Evolutionary conservation across 2,888 invertebrate species (phyloP).

Genomic region (Archips xylosteana): DNA sequence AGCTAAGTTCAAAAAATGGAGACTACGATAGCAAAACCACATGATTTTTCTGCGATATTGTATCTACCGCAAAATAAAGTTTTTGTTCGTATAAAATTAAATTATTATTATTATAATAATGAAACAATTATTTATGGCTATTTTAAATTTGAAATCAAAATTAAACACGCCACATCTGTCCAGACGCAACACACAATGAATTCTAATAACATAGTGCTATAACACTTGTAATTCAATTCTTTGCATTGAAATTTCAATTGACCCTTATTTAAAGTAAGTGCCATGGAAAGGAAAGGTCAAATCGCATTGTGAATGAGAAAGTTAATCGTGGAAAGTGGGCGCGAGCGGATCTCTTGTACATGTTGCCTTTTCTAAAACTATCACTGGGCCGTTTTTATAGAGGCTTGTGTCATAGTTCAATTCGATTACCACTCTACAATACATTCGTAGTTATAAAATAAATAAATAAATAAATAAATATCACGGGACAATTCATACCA

Average conservation of each 20-base stretch:
- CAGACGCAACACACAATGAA: constrained; percentile 22
- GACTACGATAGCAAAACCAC: too few relatives aligned
- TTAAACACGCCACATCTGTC: constrained; percentile 13
- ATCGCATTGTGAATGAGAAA: constrained; percentile 81
- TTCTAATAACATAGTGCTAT: constrained; percentile 26
- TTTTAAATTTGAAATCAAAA: neutral
- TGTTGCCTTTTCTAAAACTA: constrained; percentile 67
- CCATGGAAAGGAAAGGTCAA: constrained; percentile 81
- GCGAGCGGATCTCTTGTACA: constrained; percentile 71
- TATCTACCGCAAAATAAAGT: too few relatives aligned
- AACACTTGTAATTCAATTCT: constrained; percentile 38
- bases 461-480: too few relatives aligned
- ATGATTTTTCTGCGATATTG: too few relatives aligned
- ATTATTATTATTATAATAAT: neutral
- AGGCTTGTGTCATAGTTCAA: constrained; percentile 38
- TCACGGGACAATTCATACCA: too few relatives aligned
- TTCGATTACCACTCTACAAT: constrained; percentile 8
- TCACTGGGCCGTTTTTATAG: constrained; percentile 38
- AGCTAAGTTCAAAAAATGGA: too few relatives aligned
- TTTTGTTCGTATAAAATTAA: neutral
- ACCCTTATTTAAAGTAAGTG: constrained; percentile 70
- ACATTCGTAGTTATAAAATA: neutral
- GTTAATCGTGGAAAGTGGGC: constrained; percentile 83
- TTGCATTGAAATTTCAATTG: constrained; percentile 57
- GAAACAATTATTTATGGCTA: neutral